Conservation (phyloP, 2,113 vertebrate genomes). For the Aptenodytes forsteri region DNA sequence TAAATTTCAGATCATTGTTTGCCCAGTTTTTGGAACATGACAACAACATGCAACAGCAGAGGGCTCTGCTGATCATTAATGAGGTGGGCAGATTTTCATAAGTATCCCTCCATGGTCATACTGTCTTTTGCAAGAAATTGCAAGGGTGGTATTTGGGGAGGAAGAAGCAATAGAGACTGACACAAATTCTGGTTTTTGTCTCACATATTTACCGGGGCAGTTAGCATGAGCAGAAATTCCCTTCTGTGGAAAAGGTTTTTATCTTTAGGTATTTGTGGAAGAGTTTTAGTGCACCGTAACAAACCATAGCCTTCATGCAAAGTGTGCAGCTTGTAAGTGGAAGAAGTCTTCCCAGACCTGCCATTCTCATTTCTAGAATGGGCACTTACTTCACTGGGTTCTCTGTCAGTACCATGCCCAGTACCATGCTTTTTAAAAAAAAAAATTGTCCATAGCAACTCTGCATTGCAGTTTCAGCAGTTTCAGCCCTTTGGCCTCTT, state of each 20-base stretch:
- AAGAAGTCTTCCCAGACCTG: neutral
- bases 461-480: neutral
- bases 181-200: neutral
- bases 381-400: neutral
- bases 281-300: neutral
- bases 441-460: neutral
- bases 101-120: neutral
- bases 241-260: neutral
- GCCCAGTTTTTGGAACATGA: neutral
- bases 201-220: neutral
- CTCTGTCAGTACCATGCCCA: neutral
- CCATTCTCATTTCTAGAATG: neutral
- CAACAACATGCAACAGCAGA: neutral
- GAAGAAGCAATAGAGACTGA: neutral
- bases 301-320: neutral
- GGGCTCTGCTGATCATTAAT: neutral
- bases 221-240: neutral
- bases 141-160: neutral
- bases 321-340: neutral
- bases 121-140: neutral
- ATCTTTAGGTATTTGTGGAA: neutral
- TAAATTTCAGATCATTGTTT: neutral
- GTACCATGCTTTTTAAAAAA: neutral
- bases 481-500: neutral
- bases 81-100: neutral